Conservation (phyloP, 2,888 invertebrate species). For the Cheilosia pagana region DNA sequence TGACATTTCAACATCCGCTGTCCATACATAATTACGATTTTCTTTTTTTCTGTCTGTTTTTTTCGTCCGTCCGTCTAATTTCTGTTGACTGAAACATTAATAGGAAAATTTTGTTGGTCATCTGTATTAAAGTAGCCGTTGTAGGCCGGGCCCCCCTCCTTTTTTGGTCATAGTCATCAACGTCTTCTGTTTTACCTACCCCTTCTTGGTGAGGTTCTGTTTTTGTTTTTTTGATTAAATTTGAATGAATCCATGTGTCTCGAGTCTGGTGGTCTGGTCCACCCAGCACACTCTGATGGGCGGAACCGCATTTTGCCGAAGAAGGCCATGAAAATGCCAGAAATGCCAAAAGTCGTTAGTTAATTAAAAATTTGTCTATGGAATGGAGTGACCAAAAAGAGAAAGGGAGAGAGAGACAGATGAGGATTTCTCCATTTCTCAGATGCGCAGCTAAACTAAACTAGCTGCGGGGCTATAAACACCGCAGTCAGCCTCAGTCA, state of each 20-base stretch:
- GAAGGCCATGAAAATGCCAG: constrained; percentile 63
- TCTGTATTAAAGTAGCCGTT: constrained; percentile 8
- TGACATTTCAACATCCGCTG: constrained; percentile 79
- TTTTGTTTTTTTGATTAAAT: constrained; percentile 36
- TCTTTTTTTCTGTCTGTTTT: constrained; percentile 28
- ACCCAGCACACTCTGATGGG: not conserved
- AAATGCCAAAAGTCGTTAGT: constrained; percentile 74
- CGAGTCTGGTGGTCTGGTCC: constrained; percentile 27
- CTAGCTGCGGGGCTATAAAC: constrained; percentile 54
- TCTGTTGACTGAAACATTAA: constrained; percentile 42
- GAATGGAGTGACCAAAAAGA: constrained; percentile 20
- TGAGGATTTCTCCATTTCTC: constrained; percentile 32
- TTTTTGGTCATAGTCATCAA: constrained; percentile 22
- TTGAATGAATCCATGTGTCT: constrained; percentile 41
- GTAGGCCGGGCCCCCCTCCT: not conserved
- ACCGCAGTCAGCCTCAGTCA: not conserved
- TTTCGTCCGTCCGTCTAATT: constrained; percentile 2
- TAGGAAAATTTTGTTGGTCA: constrained; percentile 54
- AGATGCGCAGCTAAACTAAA: constrained; percentile 58
- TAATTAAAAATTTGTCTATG: constrained; percentile 71
- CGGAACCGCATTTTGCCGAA: constrained; percentile 26
- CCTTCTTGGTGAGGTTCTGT: not conserved
- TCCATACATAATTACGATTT: constrained; percentile 67
- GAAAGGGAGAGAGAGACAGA: constrained; percentile 1
- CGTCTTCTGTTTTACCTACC: constrained; percentile 17